Conservation (phyloP, 2,888 invertebrate genomes). For the Quadroppia sp. region DNA sequence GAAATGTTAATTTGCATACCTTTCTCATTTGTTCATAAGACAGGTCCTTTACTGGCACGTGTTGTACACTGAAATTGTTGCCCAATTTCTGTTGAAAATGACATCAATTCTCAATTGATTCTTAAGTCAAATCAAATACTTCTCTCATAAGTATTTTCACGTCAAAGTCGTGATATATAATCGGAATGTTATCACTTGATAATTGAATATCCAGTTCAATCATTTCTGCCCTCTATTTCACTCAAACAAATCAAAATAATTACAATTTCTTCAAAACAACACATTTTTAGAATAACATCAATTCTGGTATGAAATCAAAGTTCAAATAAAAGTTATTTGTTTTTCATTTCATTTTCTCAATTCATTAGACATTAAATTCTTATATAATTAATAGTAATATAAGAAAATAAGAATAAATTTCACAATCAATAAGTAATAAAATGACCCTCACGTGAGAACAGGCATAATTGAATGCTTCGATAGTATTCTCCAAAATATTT, state of each 20-base stretch:
- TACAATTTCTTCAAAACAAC: neutral
- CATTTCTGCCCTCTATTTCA: conserved; percentile 76
- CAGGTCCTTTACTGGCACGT: conserved; percentile 88
- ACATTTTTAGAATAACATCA: neutral
- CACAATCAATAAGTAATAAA: neutral
- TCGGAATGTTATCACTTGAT: conserved; percentile 87
- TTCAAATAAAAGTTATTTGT: too few species aligned
- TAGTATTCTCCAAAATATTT: conserved; percentile 86
- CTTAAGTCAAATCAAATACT: conserved; percentile 42
- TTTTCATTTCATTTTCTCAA: too few species aligned
- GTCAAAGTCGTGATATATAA: conserved; percentile 95
- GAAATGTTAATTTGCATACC: neutral
- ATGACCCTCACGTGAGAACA: conserved; percentile 63
- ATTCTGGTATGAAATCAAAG: neutral
- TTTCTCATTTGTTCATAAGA: conserved; percentile 78
- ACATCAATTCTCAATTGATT: neutral
- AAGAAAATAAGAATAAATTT: neutral
- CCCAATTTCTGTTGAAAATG: conserved; percentile 52
- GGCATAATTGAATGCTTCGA: conserved; percentile 87
- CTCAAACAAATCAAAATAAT: neutral
- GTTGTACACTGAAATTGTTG: conserved; percentile 71
- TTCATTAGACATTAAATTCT: neutral
- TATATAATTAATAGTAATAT: neutral
- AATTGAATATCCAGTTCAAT: conserved; percentile 98
- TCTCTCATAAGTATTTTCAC: conserved; percentile 80